Conservation (phyloP, 1,140 invertebrate genomes). For the Drosophila watanabei region DNA sequence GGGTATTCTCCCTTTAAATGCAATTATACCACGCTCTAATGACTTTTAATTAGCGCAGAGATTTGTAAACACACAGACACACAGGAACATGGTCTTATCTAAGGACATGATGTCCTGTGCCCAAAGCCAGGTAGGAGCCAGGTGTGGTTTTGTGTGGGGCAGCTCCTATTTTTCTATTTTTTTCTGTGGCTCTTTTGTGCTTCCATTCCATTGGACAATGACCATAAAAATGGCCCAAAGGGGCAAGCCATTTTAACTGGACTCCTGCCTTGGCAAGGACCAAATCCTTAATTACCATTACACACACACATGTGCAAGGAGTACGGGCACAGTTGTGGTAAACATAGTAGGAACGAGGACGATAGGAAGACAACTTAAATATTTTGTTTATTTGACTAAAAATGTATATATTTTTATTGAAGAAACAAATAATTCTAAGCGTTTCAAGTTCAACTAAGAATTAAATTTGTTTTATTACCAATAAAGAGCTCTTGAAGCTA, state of each 20-base stretch:
- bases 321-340: slow-evolving; percentile 6
- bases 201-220: slow-evolving; percentile 68
- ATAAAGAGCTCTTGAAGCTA: too few relatives aligned
- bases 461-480: too few relatives aligned
- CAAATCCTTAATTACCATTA: slow-evolving; percentile 73
- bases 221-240: slow-evolving; percentile 74
- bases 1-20: slow-evolving; percentile 45
- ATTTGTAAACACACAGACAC: slow-evolving; percentile 64
- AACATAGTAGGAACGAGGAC: not conserved
- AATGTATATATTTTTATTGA: not conserved
- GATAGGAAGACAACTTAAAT: not conserved
- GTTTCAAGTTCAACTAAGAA: too few relatives aligned
- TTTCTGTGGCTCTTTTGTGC: not conserved
- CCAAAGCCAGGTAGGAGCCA: slow-evolving; percentile 6
- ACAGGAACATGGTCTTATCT: slow-evolving; percentile 58
- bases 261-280: slow-evolving; percentile 40
- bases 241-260: slow-evolving; percentile 64
- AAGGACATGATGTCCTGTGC: slow-evolving; percentile 39
- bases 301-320: slow-evolving; percentile 26
- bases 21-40: slow-evolving; percentile 76
- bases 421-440: too few relatives aligned
- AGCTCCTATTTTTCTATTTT: slow-evolving; percentile 2
- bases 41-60: slow-evolving; percentile 81
- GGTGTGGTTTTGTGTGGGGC: slow-evolving; percentile 44
- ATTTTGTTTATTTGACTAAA: not conserved